Base-by-base conservation (phyloP, 2,888 invertebrate genomes). In the Tuta absoluta region DNA sequence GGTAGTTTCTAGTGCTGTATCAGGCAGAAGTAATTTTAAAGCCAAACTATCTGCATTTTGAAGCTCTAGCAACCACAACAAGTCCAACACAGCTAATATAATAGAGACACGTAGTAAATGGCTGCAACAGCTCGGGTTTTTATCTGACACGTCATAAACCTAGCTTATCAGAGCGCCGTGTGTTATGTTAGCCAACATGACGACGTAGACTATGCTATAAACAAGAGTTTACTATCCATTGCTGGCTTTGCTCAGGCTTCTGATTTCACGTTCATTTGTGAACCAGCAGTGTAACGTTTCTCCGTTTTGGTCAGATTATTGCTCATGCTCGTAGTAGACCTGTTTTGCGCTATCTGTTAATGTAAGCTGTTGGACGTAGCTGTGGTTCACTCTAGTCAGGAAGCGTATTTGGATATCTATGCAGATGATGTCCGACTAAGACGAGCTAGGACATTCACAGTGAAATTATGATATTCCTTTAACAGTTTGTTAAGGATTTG, bases 141-240 rank as follows among this genome's bases (percentile, higher is more conserved):
- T 45, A 45, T 45, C 45, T 45, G 45, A 45, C 45, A 45, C 45
- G 45, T 45, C 45, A 45, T 45, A 45, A 45, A 45, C 45, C 45
- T 45, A 45, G 45, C 45, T 45, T 45, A 45, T 45, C 45, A 45
- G 45, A 45, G 45, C 17, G 4, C 45, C 4, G 17, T 8, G 17
- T 45, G 45, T 45, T 3, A 8, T 17, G n/a, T 45, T 4, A 45
- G 45, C 45, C 5, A n/a, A 45, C 45, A 45, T 17, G 45, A 17
- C 45, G 45, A 45, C 45, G 17, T n/a, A 45, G 14, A 41, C 3
- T 14, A 3, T 12, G 41, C 41, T 14, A 14, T 41, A 17, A 4
- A 10, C 17, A 3, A 45, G 17, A 45, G 5, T 45, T 45, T n/a
- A 45, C 17, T 17, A 17, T 5, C 45, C 45, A 45, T 45, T 45